A percentile compares a stretch with the other conserved stretches of the same genome.
These are phyloP conservation scores for Contarinia nasturtii DNA, from an alignment of 1,140 invertebrate genomes.

Conservation along the genomic window DNA sequence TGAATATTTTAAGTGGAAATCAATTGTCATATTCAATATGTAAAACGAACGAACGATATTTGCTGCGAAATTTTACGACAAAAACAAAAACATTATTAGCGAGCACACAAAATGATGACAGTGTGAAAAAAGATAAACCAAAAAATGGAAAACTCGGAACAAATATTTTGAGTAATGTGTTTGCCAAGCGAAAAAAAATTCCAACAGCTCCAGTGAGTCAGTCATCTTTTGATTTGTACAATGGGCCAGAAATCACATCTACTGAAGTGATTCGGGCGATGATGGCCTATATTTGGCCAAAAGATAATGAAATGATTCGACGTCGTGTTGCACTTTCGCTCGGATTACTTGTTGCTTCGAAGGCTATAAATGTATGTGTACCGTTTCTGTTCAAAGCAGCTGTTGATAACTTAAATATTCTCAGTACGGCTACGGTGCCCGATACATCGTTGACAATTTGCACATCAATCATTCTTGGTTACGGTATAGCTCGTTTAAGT, in stretches of 20 bases:
- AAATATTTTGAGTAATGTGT: constrained; percentile 2
- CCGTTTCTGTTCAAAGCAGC: constrained; percentile 96
- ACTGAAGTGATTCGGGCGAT: constrained; percentile 73
- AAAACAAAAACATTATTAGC: no score
- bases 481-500: constrained; percentile 80
- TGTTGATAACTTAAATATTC: constrained; percentile 70
- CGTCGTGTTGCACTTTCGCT: constrained; percentile 40
- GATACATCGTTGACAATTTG: constrained; percentile 52
- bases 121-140: background rate
- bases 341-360: constrained; percentile 57
- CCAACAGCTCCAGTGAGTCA: constrained; percentile 34
- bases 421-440: constrained; percentile 49
- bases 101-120: background rate
- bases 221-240: constrained; percentile 33
- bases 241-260: constrained; percentile 41
- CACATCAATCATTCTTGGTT: constrained; percentile 71
- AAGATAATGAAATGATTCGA: constrained; percentile 28
- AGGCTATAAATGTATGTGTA: constrained; percentile 79
- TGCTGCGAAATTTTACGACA: no score
- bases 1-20: no score
- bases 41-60: no score
- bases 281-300: constrained; percentile 90
- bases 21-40: no score
- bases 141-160: constrained; percentile 1
- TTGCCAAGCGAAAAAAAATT: background rate